Evolutionary conservation across 2,797 vertebrate species (phyloP).

Genomic region (Epinephelus awoara): DNA sequence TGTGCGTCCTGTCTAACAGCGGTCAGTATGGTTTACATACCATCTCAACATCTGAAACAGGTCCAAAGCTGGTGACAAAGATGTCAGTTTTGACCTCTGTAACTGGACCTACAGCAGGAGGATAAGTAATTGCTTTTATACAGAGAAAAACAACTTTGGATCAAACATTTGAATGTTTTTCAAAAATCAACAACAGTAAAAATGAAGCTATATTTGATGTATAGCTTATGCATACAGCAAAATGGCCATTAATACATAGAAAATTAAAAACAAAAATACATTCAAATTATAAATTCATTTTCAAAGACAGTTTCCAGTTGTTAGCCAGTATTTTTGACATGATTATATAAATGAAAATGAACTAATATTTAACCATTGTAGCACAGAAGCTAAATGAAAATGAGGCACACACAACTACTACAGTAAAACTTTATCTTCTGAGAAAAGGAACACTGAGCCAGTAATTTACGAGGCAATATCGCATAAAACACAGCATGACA

Average conservation of each 20-base stretch:
- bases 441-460: background rate
- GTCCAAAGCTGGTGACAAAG: conserved; percentile 91
- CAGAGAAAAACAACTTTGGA: conserved; percentile 20
- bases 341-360: background rate
- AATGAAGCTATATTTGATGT: background rate
- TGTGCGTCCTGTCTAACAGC: conserved; percentile 20
- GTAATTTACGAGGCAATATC: conserved; percentile 4
- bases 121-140: conserved; percentile 39
- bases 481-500: conserved; percentile 6
- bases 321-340: conserved; percentile 2
- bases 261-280: background rate
- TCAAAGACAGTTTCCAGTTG: conserved; percentile 3
- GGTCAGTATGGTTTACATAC: conserved; percentile 76
- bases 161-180: background rate
- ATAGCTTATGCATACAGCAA: background rate
- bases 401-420: conserved; percentile 13
- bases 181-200: background rate
- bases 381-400: conserved; percentile 12
- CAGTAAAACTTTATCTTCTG: conserved; percentile 62
- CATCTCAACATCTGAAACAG: conserved; percentile 92
- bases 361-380: conserved; percentile 3
- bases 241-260: background rate
- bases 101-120: conserved; percentile 83
- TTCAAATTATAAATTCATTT: background rate
- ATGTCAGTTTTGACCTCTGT: conserved; percentile 92